phyloP scores from a whole-genome alignment of 2,888 invertebrate species.

The Zygaena filipendulae region DNA sequence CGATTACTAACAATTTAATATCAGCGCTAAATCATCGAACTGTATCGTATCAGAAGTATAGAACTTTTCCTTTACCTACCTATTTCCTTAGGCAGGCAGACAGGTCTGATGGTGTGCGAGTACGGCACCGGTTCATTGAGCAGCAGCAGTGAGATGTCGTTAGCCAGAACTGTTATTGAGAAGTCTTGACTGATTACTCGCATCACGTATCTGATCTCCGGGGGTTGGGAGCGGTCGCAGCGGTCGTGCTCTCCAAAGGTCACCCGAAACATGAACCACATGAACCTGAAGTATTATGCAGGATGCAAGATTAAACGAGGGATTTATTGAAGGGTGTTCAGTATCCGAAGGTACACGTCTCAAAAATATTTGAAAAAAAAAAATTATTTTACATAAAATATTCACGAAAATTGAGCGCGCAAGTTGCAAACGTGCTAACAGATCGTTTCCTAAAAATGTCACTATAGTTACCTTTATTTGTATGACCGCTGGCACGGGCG shows the following conservation, averaged over 20 bases:
- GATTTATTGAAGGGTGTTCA: too few relatives aligned
- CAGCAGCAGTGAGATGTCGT: conserved; percentile 83
- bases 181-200: conserved; percentile 82
- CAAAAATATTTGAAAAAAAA: too few relatives aligned
- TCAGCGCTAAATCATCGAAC: too few relatives aligned
- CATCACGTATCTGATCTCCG: conserved; percentile 78
- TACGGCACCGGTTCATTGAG: conserved; percentile 82
- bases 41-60: too few relatives aligned
- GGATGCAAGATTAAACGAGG: too few relatives aligned
- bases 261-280: conserved; percentile 92
- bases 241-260: conserved; percentile 89
- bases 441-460: too few relatives aligned
- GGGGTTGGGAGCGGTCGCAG: conserved; percentile 72
- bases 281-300: conserved; percentile 82
- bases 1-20: conserved; percentile 2
- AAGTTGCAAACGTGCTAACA: too few relatives aligned
- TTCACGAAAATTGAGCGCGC: too few relatives aligned
- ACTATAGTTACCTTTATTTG: too few relatives aligned
- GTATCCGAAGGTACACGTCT: too few relatives aligned
- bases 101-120: conserved; percentile 80
- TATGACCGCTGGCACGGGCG: too few relatives aligned
- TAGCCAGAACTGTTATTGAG: conserved; percentile 82
- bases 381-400: not conserved
- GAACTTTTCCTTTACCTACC: too few relatives aligned
- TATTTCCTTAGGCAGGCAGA: conserved; percentile 75